Percentiles rank a stretch among this genome's conserved stretches.
These are phyloP conservation scores for Bos indicus DNA, from an alignment of 2,113 vertebrate species.

Conservation along the genomic window DNA sequence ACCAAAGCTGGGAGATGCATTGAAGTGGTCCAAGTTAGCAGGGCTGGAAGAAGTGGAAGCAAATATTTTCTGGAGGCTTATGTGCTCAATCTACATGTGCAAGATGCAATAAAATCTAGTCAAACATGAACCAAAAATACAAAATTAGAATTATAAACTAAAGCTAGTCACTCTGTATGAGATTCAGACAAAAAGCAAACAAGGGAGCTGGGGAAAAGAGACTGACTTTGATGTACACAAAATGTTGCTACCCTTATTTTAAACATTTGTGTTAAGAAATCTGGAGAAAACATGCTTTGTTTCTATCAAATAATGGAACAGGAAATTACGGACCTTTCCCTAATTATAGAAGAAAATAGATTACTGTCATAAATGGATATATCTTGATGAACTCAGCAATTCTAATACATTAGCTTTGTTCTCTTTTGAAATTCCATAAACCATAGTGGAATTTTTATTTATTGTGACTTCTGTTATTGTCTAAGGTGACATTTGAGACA, in stretches of 20 bases:
- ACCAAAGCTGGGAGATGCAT: not conserved
- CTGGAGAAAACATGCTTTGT: not conserved
- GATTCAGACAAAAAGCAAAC: not conserved
- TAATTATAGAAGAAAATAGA: not conserved
- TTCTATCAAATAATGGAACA: not conserved
- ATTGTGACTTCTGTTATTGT: not conserved
- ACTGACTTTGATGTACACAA: not conserved
- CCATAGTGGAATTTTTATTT: not conserved
- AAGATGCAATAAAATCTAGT: not conserved
- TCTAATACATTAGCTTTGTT: not conserved
- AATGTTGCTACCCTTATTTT: not conserved
- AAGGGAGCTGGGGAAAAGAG: rapidly evolving
- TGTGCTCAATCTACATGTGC: not conserved
- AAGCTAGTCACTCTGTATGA: not conserved
- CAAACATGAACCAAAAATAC: not conserved
- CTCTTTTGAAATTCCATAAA: not conserved
- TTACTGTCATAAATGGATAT: not conserved
- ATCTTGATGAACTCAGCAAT: not conserved
- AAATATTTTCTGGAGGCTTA: not conserved
- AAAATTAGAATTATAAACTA: not conserved
- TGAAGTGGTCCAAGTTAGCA: not conserved
- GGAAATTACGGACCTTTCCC: not conserved
- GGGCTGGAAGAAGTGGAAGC: not conserved
- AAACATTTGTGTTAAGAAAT: not conserved
- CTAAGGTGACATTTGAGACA: not conserved